Evolutionary conservation across 1,140 invertebrate species (phyloP), one percentile per base, ranked within the genome.

Genomic region (Nephila pilipes): DNA sequence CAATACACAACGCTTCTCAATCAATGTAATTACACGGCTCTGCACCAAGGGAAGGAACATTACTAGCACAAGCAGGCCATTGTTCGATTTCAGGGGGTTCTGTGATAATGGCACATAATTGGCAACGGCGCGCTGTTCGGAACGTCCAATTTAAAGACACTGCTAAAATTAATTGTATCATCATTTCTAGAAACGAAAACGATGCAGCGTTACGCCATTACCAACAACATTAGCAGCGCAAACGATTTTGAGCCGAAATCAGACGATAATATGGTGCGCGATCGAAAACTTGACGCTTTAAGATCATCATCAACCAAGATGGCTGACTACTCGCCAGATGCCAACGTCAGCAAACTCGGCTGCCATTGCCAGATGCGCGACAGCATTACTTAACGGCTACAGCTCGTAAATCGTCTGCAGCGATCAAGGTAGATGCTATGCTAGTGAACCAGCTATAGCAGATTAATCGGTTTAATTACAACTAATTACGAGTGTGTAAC

Each of bases 61-160:
- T 75, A 89, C 32, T 20, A 65, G 54, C 36, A 65, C 29, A 36
- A 36, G 69, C 87, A 75, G 46, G 46, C 29, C n/a, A 89, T 89
- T 89, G 87, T 89, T 89, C 63, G 65, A 89, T 89, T 75, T 38
- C 25, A 22, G 87, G 87, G 63, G 25, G 69, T 29, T 75, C 69
- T 36, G 29, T 38, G 87, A 90, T 90, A 90, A 90, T 90, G 57
- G 88, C 75, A 55, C 36, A 90, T 90, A 90, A 90, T 90, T 90
- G 83, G 83, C 83, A 85, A 20, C 25, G 46, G 83, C 32, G 88
- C 88, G 88, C 38, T 58, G 69, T 80, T 81, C 58, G 22, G 16
- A 80, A 60, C 88, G 88, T 90, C 75, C 88, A 90, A 80, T 90
- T 90, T 90, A 90, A 90, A 90, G 88, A 90, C 75, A 81, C 88